These are phyloP conservation scores for Eupleurogrammus muticus DNA, from an alignment of 2,797 vertebrate genomes.

Conservation along the genomic window DNA sequence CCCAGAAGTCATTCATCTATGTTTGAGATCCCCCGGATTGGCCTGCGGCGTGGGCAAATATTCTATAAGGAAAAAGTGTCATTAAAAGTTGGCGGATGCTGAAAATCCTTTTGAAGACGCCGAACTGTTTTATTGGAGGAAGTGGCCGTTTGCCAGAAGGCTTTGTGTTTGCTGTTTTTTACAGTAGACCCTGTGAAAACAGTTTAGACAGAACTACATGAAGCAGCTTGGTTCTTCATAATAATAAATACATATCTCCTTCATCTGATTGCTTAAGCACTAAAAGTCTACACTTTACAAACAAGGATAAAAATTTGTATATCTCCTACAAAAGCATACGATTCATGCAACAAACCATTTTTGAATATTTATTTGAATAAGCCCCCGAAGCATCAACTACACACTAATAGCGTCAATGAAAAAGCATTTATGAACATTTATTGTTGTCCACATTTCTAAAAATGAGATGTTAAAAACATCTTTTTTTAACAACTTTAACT, in stretches of 20 bases:
- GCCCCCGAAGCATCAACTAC: no score
- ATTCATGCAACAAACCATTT: no score
- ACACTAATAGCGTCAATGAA: no score
- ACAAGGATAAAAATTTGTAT: no score
- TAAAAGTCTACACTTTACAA: no score
- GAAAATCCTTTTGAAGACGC: slow-evolving; percentile 3
- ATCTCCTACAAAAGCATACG: no score
- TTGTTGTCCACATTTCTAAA: no score
- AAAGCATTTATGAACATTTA: no score
- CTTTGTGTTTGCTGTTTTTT: background rate
- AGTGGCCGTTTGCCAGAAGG: background rate
- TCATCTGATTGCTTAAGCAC: no score
- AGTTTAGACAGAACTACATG: background rate
- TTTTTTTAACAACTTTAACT: no score
- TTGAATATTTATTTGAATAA: no score
- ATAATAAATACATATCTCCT: background rate
- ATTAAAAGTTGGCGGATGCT: slow-evolving; percentile 12
- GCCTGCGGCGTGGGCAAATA: background rate
- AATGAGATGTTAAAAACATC: no score
- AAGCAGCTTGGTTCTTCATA: background rate
- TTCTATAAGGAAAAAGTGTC: slow-evolving; percentile 19
- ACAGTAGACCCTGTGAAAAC: background rate
- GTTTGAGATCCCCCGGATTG: slow-evolving; percentile 26
- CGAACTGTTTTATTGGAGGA: background rate
- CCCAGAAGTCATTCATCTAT: slow-evolving; percentile 50